Evolutionary conservation across 1,140 invertebrate genomes (phyloP).

Genomic region (Diploscapter pachys): DNA sequence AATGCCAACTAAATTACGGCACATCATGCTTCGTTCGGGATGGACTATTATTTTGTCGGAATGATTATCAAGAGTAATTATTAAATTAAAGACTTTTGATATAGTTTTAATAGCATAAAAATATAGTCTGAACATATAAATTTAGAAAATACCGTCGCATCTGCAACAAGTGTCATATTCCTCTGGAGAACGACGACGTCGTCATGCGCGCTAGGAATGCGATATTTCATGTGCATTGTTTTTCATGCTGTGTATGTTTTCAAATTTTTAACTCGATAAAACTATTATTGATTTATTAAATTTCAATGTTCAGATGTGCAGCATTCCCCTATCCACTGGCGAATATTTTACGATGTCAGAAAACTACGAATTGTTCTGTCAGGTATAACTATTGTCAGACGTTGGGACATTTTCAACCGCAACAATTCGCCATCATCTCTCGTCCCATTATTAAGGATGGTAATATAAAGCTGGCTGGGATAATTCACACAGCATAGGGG

Average conservation of each 20-base stretch:
- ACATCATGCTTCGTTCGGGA: too few species aligned
- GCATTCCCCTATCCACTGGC: constrained; percentile 51
- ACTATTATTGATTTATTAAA: neutral
- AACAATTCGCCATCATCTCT: neutral
- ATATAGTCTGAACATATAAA: too few species aligned
- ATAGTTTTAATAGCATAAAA: too few species aligned
- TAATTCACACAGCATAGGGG: too few species aligned
- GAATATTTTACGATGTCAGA: constrained; percentile 24
- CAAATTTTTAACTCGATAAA: too few species aligned
- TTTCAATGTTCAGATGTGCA: constrained; percentile 47
- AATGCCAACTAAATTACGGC: too few species aligned
- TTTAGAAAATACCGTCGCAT: constrained; percentile 2
- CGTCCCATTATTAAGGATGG: too few species aligned
- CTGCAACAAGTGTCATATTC: constrained; percentile 45
- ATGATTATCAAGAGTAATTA: too few species aligned
- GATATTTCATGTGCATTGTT: constrained; percentile 31
- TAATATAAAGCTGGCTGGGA: too few species aligned
- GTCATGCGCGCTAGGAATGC: constrained; percentile 21
- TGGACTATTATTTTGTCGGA: too few species aligned
- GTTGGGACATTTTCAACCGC: neutral
- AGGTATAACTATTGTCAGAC: constrained; percentile 6
- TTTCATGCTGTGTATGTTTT: constrained; percentile 18
- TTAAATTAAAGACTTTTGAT: too few species aligned
- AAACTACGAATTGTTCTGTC: constrained; percentile 19
- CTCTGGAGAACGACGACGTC: constrained; percentile 59